Base-by-base conservation (phyloP, 2,888 invertebrate genomes). In the Smittia sp. region DNA sequence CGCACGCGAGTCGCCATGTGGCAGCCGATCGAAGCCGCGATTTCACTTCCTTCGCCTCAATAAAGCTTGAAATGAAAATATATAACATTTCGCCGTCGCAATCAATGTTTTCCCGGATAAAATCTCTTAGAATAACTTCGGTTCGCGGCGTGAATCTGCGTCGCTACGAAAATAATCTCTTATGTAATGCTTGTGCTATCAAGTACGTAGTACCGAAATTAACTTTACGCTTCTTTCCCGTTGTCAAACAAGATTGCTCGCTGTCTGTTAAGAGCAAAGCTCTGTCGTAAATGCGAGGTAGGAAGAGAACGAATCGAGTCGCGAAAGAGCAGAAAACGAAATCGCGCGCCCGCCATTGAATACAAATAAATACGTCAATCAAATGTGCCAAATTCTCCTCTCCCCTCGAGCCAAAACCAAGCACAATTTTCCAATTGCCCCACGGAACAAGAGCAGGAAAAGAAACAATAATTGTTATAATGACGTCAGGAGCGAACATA, bases 151-250 rank as follows among this genome's bases (percentile, higher is more conserved):
- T n/a, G 46, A 13, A 46, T 46, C n/a, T 46, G 46, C 46, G 46
- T 54, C 52, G 25, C 24, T 69, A 69, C 52, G 54, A 69, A 69
- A 69, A 69, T 69, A 69, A 69, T 69, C 69, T 25, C 27, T 69
- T 69, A 54, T 52, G 32, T 69, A 69, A 69, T 3, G 9, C 25
- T 32, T 54, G 9, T 69, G 69, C 46, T 69, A 69, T 46, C 46
- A 46, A 46, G 46, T 46, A 46, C 46, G 46, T n/a, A 11, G 46
- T 3, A 46, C 11, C 32, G 32, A 32, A 32, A 32, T 32, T 32
- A 32, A 32, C 32, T n/a, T n/a, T n/a, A n/a, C n/a, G n/a, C n/a
- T 32, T 32, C 32, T 32, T 32, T 32, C 32, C 32, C 32, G 32
- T 32, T 32, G 32, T 32, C 32, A 46, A 46, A 46, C 11, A 46